phyloP scores from a whole-genome alignment of 2,113 vertebrate genomes.

The Azemiops feae region DNA sequence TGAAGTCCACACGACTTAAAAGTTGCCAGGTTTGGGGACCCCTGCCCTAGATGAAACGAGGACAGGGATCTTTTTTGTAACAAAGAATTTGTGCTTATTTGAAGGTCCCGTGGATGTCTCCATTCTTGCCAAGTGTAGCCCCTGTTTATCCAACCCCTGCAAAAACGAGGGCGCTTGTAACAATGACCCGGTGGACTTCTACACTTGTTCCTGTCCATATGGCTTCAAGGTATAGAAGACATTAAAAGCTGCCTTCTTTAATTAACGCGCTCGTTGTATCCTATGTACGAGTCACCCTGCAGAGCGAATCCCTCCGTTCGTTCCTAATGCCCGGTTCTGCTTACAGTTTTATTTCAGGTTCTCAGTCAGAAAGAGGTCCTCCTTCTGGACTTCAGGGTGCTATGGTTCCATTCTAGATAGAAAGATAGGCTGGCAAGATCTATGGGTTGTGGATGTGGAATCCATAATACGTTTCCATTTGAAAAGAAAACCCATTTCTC shows the following conservation, averaged over 20 bases:
- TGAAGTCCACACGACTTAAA: too few relatives aligned
- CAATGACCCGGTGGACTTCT: conserved; percentile 93
- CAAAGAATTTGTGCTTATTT: conserved; percentile 53
- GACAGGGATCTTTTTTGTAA: conserved; percentile 24
- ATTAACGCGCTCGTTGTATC: neutral
- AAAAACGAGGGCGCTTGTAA: conserved; percentile 95
- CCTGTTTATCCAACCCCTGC: conserved; percentile 94
- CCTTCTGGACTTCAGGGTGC: neutral
- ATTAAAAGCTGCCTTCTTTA: neutral
- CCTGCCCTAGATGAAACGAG: neutral
- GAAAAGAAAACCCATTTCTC: neutral
- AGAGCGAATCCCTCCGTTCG: neutral
- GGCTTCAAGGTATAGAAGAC: conserved; percentile 87
- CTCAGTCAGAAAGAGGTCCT: neutral
- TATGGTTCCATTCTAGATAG: neutral
- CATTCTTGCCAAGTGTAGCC: conserved; percentile 95
- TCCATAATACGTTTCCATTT: neutral
- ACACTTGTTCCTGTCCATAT: conserved; percentile 93
- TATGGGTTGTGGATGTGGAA: neutral
- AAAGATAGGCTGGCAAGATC: neutral
- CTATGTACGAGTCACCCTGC: neutral
- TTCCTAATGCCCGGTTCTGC: neutral
- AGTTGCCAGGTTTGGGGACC: too few relatives aligned
- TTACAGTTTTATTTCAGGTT: neutral
- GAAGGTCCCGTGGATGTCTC: conserved; percentile 87